Evolutionary conservation across 1,140 invertebrate species (phyloP), one percentile per base, ranked within the genome.

Genomic region (Druon quercuslanigerum): DNA sequence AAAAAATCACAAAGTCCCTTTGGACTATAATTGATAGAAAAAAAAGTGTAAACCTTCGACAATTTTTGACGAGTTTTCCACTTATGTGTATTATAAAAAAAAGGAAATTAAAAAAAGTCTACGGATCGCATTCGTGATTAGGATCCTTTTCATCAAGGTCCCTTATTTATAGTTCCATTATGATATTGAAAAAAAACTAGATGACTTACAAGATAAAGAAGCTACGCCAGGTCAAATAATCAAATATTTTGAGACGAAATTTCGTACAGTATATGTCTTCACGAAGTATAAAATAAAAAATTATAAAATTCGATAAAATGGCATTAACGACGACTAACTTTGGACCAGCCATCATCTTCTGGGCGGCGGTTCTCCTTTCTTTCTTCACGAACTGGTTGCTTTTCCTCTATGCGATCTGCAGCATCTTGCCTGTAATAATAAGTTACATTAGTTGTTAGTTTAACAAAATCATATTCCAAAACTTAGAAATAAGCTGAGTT

Each of bases 271-370:
- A 13, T 40, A 66, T 66, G 33, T 33, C 40, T 66, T 66, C 33
- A 40, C n/a, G 60, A 40, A 66, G 60, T 6, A 66, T 40, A 66
- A 66, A 66, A 57, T n/a, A n/a, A 16, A 40, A 25, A 16, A 60
- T 25, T 40, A 66, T n/a, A n/a, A n/a, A n/a, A n/a, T 33, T 66
- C 60, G 16, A 9, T 46, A 11, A 46, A 46, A 46, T 11, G 9
- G 40, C 40, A 46, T 66, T 79, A 83, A 73, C 87, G 86, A 50
- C 82, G 82, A 71, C 82, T 79, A 66, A 90, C 89, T 81, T 83
- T 87, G 1, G 87, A 90, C 89, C 89, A 90, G 9, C 88, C 88
- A 20, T 83, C 88, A 16, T 89, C 88, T 50, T 90, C 87, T 7
- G 82, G 33, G 14, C 83, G 79, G 79, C 83, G 83, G 71, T 79